Percentiles rank a stretch among this genome's conserved stretches.
Conservation (phyloP, 2,888 invertebrate species). For the Nemotelus nigrinus region DNA sequence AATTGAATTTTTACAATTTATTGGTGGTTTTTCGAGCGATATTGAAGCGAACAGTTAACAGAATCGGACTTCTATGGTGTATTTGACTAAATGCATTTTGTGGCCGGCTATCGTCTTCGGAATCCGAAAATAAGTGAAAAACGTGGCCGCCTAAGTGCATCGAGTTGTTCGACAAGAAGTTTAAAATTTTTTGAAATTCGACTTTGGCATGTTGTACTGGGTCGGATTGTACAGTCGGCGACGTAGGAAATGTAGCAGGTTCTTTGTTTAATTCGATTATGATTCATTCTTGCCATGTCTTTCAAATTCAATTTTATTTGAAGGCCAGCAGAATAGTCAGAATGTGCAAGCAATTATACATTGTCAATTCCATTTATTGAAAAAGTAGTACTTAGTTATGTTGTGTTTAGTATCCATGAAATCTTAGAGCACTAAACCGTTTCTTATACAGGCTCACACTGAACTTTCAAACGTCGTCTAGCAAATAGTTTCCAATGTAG, state of each 20-base stretch:
- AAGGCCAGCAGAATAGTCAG: too few species aligned
- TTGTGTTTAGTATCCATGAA: too few species aligned
- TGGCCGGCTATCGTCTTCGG: slow-evolving; percentile 27
- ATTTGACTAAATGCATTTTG: slow-evolving; percentile 18
- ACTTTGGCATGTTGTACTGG: background rate
- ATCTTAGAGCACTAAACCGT: too few species aligned
- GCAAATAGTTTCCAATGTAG: too few species aligned
- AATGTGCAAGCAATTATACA: too few species aligned
- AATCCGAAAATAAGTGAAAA: slow-evolving; percentile 39
- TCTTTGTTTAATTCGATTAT: too few species aligned
- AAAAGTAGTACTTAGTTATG: too few species aligned
- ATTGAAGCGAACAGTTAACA: background rate
- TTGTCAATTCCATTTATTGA: too few species aligned
- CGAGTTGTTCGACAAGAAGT: slow-evolving; percentile 40
- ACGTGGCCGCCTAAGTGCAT: slow-evolving; percentile 38
- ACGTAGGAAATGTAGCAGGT: background rate
- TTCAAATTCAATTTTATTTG: too few species aligned
- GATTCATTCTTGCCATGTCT: too few species aligned
- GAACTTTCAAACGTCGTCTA: too few species aligned
- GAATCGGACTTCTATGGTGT: background rate
- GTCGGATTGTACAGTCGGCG: background rate
- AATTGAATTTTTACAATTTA: slow-evolving; percentile 52
- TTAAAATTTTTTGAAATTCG: slow-evolving; percentile 24
- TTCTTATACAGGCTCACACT: too few species aligned
- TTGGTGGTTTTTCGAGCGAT: slow-evolving; percentile 35